Percentiles rank a stretch among this genome's conserved stretches.
phyloP scores from a whole-genome alignment of 2,113 vertebrate genomes.

The Vulpes ferrilata region DNA sequence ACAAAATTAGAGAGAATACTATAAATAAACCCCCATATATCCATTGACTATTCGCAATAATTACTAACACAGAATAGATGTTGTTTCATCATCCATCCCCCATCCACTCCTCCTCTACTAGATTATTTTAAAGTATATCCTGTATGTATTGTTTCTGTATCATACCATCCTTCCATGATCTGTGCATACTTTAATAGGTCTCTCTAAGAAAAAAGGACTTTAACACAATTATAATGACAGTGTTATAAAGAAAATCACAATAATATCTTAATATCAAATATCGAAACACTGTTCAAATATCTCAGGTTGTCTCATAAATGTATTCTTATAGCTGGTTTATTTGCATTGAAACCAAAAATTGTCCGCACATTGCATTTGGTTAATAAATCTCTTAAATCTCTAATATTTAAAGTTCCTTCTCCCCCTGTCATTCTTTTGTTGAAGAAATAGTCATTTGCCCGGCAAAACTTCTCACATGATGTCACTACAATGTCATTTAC shows the following conservation, averaged over 20 bases:
- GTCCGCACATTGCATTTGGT: not conserved
- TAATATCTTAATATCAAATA: constrained; percentile 18
- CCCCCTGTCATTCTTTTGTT: not conserved
- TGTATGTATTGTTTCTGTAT: not conserved
- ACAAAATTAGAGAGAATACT: not conserved
- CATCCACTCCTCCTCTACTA: not conserved
- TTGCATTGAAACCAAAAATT: not conserved
- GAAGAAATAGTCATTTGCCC: not conserved
- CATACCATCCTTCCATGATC: not conserved
- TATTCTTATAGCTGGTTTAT: constrained; percentile 28
- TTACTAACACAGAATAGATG: not conserved
- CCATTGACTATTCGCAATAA: not conserved
- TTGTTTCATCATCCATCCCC: not conserved
- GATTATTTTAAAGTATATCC: not conserved
- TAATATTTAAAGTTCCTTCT: not conserved
- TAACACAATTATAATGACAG: not conserved
- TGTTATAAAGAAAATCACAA: not conserved
- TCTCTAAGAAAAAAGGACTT: not conserved
- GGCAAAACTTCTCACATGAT: not conserved
- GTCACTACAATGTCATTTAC: not conserved
- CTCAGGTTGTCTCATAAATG: not conserved
- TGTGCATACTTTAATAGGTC: not conserved
- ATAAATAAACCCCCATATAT: not conserved
- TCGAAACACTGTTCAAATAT: not conserved
- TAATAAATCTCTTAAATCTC: not conserved